Base-by-base conservation (phyloP, 2,888 invertebrate species). In the Lasioglossum marginatum region DNA sequence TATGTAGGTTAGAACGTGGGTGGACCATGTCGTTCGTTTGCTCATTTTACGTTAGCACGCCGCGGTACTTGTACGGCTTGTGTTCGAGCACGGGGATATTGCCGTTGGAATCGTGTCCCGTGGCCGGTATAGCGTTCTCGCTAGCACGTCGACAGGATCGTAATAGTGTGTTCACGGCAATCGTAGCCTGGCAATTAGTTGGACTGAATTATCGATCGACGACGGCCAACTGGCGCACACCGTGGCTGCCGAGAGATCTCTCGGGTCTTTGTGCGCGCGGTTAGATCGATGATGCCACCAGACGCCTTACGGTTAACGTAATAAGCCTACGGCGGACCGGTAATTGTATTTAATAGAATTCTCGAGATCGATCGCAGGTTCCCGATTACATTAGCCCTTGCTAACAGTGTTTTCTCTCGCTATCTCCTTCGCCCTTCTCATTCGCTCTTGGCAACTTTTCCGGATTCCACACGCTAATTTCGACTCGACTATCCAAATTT, bases 1-100 rank as follows among this genome's bases (percentile, higher is more conserved):
- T 91, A 93, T 93, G 90, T 92, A 90, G 92, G 92, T 91, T 92
- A 93, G 91, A 92, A 92, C 93, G 93, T 92, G 93, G 93, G 93
- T 92, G 93, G 92, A 93, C 88, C 89, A 86, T 87, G 88, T 88
- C 63, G 81, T 77, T 74, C 37, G 77, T 76, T 87, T 86, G 81
- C 68, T 81, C 84, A 52, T 74, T 87, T 88, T 84, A 86, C 87
- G 87, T 85, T 66, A 57, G 77, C 66, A 57, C 77, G 45, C 70
- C 76, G 68, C 82, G 72, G 82, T 73, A 63, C 70, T 68, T 79
- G 77, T 86, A 74, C 57, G 45, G 73, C 31, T 40, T 37, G 70
- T 78, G 77, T 66, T 63, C 68, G 77, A 75, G 72, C 74, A 74
- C 52, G 37, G 34, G 40, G 52, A 71, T 75, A 80, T 77, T 68